phyloP scores from a whole-genome alignment of 1,140 invertebrate species.

The Reticulitermes speratus region DNA sequence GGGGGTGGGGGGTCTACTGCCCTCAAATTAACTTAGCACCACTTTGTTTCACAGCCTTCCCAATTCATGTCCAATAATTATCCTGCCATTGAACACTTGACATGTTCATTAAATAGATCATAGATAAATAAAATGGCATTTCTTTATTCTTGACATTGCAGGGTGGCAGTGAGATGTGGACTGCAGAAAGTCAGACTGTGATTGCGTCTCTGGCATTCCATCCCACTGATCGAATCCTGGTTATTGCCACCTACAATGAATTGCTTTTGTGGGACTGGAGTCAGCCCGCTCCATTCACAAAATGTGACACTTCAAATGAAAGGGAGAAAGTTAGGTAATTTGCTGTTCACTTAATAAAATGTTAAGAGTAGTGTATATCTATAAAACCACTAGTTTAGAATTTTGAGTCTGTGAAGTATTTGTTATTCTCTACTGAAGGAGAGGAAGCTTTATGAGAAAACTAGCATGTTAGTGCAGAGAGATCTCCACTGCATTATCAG shows the following conservation, averaged over 20 bases:
- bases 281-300: constrained; percentile 70
- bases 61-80: too few relatives aligned
- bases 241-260: constrained; percentile 82
- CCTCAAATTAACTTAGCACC: too few relatives aligned
- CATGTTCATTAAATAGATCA: too few relatives aligned
- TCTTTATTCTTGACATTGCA: constrained; percentile 44
- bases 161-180: constrained; percentile 85
- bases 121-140: neutral
- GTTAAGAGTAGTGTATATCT: constrained; percentile 24
- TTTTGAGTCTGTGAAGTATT: neutral
- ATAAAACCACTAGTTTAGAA: constrained; percentile 24
- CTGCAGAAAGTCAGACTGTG: constrained; percentile 64
- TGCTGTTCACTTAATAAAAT: constrained; percentile 34
- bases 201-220: constrained; percentile 88
- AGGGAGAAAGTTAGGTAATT: constrained; percentile 75
- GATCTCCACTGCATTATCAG: too few relatives aligned
- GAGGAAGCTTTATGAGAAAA: neutral
- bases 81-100: too few relatives aligned
- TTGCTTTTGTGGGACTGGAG: constrained; percentile 92
- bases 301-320: constrained; percentile 64
- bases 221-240: constrained; percentile 75
- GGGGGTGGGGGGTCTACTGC: too few relatives aligned
- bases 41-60: too few relatives aligned
- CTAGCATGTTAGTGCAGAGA: too few relatives aligned
- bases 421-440: neutral